Evolutionary conservation across 2,888 invertebrate genomes (phyloP).

Genomic region (Rhimphoctona megacephalus): DNA sequence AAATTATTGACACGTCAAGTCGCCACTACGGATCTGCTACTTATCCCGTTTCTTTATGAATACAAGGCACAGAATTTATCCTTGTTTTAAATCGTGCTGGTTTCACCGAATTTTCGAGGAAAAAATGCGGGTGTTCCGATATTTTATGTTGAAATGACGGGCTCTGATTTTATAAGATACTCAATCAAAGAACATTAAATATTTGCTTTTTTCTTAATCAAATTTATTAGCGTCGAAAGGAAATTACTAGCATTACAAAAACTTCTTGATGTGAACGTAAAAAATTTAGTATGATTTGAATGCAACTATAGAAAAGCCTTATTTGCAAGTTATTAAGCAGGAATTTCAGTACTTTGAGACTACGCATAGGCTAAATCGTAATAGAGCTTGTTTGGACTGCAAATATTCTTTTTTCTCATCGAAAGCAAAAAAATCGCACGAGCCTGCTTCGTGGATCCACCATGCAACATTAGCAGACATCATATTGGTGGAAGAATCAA

Average conservation of each 20-base stretch:
- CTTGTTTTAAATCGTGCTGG: neutral
- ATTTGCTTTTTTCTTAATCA: too few relatives aligned
- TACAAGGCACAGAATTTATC: neutral
- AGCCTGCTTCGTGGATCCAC: conserved; percentile 69
- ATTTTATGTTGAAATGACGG: too few relatives aligned
- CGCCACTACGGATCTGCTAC: neutral
- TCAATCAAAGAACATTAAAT: too few relatives aligned
- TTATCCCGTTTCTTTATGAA: neutral
- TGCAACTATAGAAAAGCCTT: too few relatives aligned
- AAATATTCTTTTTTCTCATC: conserved; percentile 7
- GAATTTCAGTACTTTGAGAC: neutral
- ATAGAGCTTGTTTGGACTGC: neutral
- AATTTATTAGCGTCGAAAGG: too few relatives aligned
- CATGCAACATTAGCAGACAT: conserved; percentile 18
- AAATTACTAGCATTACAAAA: too few relatives aligned
- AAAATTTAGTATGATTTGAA: neutral
- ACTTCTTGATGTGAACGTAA: too few relatives aligned
- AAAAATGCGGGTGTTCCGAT: too few relatives aligned
- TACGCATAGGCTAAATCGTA: neutral
- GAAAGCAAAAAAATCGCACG: conserved; percentile 12
- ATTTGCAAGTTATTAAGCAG: neutral
- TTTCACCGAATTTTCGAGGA: neutral
- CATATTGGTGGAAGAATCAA: conserved; percentile 48
- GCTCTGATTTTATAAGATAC: too few relatives aligned
- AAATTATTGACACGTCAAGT: neutral